Base-by-base conservation (phyloP, 2,888 invertebrate species). In the Epirrita christyi region DNA sequence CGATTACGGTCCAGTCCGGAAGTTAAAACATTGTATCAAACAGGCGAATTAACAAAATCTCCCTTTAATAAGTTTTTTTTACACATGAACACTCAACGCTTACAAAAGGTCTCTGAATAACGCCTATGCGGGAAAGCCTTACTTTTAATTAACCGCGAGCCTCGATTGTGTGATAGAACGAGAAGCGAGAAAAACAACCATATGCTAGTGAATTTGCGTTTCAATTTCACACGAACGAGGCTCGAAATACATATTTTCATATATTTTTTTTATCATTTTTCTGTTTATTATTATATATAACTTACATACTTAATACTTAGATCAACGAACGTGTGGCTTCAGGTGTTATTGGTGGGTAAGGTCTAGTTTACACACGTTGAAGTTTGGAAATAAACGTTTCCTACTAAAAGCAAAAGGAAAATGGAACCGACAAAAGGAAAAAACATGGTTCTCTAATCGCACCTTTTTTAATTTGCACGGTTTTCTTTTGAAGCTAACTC, bases 281-380 rank as follows among this genome's bases (percentile, higher is more conserved):
- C 71, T 66, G 72, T 81, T 82, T 83, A 83, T 83, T 78, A 78
- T 78, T 81, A 86, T 81, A 86, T 90, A 86, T 78, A 87, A 86
- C 90, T 91, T 89, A 90, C 82, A 82, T 86, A 86, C 78, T 86
- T 90, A 91, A 91, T 90, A 90, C 91, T 90, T 89, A 91, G 79
- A 84, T 83, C 83, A 81, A 87, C 78, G 81, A 86, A 88, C 89
- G 88, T 86, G 90, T 89, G 88, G 86, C 85, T 83, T 86, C 82
- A 78, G 87, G 81, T 88, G 88, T 86, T 81, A 85, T 90, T 89
- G 91, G 91, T 90, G 91, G 91, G 91, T 82, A 86, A 80, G 81
- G 80, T 88, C 82, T 88, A 41, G 48, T 36, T 85, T 85, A 83
- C 86, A 86, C 88, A 83, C 80, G 80, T 76, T 76, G 51, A 43